These are phyloP conservation scores for Pachypanchax playfairii DNA, from an alignment of 2,113 vertebrate species.

Conservation along the genomic window DNA sequence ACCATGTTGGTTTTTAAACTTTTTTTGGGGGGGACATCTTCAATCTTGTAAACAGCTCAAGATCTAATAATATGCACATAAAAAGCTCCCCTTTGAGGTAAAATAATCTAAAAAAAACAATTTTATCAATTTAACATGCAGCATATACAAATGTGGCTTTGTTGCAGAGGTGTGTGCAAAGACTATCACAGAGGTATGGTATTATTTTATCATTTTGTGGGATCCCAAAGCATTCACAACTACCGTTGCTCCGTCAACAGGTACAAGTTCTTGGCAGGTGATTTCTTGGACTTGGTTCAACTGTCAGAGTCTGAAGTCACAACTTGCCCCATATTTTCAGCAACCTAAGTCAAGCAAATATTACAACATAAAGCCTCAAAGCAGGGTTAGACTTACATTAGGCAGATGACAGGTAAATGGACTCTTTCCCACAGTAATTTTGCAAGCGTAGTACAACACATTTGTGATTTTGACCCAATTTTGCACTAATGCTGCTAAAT, in stretches of 20 bases:
- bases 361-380: not conserved
- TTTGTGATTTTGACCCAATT: not conserved
- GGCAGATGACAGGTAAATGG: not conserved
- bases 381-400: not conserved
- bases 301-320: not conserved
- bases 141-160: too few species aligned
- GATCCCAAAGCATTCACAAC: too few species aligned
- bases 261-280: not conserved
- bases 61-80: too few species aligned
- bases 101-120: too few species aligned
- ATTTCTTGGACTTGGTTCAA: not conserved
- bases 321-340: constrained; percentile 5
- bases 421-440: not conserved
- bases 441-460: too few species aligned
- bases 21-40: too few species aligned
- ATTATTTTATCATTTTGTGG: not conserved
- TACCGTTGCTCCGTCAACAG: not conserved
- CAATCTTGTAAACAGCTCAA: too few species aligned
- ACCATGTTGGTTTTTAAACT: too few species aligned
- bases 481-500: not conserved
- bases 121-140: too few species aligned
- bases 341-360: constrained; percentile 7
- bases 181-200: too few species aligned
- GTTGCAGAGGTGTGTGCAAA: too few species aligned
- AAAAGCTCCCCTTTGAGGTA: too few species aligned